These are phyloP conservation scores for Bemisia tabaci DNA, from an alignment of 1,140 invertebrate species.

Conservation along the genomic window DNA sequence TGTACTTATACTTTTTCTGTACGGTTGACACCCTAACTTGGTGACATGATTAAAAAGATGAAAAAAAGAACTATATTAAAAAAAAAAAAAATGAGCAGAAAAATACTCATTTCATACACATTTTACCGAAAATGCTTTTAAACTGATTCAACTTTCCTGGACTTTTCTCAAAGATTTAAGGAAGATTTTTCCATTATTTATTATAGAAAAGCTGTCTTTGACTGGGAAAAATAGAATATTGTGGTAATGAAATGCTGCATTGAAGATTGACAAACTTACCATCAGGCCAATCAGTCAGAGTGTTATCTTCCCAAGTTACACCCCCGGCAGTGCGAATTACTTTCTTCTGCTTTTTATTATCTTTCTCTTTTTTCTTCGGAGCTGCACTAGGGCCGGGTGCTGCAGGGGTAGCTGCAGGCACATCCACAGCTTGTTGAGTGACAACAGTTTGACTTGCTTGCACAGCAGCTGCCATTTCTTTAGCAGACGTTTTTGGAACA, in stretches of 20 bases:
- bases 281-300: slow-evolving; percentile 81
- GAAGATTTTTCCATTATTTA: too few relatives aligned
- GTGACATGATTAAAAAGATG: too few relatives aligned
- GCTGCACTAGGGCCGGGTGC: slow-evolving; percentile 17
- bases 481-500: slow-evolving; percentile 7
- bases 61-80: too few relatives aligned
- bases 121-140: slow-evolving; percentile 1
- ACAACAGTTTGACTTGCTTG: slow-evolving; percentile 31
- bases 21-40: too few relatives aligned
- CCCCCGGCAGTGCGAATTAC: slow-evolving; percentile 76
- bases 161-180: background rate
- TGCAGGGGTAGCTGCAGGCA: slow-evolving; percentile 20
- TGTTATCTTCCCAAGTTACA: slow-evolving; percentile 85
- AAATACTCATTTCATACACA: too few relatives aligned
- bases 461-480: slow-evolving; percentile 21
- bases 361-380: slow-evolving; percentile 35
- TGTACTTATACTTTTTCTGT: too few relatives aligned
- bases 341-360: slow-evolving; percentile 34
- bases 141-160: background rate
- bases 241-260: too few relatives aligned
- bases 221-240: too few relatives aligned
- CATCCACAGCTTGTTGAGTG: slow-evolving; percentile 33
- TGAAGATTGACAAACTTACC: too few relatives aligned
- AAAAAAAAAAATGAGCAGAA: too few relatives aligned
- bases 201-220: too few relatives aligned